Conservation (phyloP, 2,797 vertebrate species). For the Microchirus variegatus region DNA sequence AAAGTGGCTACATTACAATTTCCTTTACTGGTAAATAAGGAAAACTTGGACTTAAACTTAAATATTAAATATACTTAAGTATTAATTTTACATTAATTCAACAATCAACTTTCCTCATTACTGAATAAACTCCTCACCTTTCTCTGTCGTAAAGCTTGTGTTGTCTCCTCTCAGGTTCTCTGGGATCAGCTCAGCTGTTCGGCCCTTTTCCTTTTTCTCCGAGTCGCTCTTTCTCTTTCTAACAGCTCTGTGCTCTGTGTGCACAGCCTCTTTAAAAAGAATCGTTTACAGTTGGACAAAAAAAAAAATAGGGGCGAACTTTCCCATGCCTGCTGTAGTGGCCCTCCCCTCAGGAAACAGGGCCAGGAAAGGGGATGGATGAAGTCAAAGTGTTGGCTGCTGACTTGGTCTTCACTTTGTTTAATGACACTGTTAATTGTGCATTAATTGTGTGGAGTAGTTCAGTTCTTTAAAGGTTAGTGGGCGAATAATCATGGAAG, state of each 20-base stretch:
- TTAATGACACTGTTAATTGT: background rate
- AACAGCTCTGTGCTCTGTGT: background rate
- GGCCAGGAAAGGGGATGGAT: slow-evolving; percentile 82
- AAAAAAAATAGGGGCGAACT: slow-evolving; percentile 76
- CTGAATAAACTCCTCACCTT: slow-evolving; percentile 50
- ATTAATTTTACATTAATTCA: too few relatives aligned
- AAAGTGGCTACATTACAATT: too few relatives aligned
- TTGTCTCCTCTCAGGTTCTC: slow-evolving; percentile 27
- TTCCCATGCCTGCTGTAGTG: slow-evolving; percentile 76
- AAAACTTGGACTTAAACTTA: too few relatives aligned
- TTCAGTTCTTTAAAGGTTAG: too few relatives aligned
- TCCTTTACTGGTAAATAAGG: too few relatives aligned
- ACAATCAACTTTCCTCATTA: too few relatives aligned
- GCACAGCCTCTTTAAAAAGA: slow-evolving; percentile 50
- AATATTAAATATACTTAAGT: too few relatives aligned
- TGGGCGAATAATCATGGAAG: too few relatives aligned
- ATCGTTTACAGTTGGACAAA: slow-evolving; percentile 48
- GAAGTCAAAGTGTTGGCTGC: slow-evolving; percentile 51
- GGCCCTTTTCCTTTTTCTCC: background rate
- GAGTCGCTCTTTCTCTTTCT: background rate
- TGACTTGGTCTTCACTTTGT: slow-evolving; percentile 13
- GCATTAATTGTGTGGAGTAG: background rate
- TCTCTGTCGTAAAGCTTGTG: slow-evolving; percentile 54
- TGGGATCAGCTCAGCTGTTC: slow-evolving; percentile 7
- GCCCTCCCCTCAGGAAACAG: slow-evolving; percentile 81